Evolutionary conservation across 2,888 invertebrate species (phyloP), one percentile per base, ranked within the genome.

Genomic region (Acheta domesticus): DNA sequence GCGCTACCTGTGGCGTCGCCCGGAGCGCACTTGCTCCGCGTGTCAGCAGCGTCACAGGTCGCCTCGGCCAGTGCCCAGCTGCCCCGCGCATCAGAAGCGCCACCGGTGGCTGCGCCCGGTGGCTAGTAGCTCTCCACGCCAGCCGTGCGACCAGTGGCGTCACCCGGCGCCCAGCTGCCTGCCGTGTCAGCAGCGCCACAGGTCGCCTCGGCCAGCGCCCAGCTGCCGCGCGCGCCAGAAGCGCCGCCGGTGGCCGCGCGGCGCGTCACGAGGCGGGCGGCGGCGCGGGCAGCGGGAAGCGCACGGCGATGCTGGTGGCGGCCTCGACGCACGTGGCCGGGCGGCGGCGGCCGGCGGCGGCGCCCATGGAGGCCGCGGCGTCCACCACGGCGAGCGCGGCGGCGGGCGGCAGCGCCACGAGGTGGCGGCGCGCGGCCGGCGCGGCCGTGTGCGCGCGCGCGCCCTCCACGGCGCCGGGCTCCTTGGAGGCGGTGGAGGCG

Each of bases 121-220:
- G 50, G 1, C 5, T 5, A 2, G 5, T 4, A 0, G 3, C 5
- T 5, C 3, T 1, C 5, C 36, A 5, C 36, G 1, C 8, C 14
- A 14, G 11, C 11, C 3, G 16, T 3, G 62, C 4, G 1, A 36
- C 8, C 36, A 1, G 62, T n/a, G 16, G 14, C 62, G 14, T 8
- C n/a, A 14, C 62, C 16, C 14, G 11, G 0, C 8, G 62, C 62
- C 62, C 62, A 19, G 16, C 16, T 19, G 19, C 19, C 62, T 4
- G 5, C 4, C 62, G 14, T 11, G 2, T 3, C 4, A 62, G 14
- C 8, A 14, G n/a, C 62, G n/a, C 62, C 1, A 0, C 62, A 1
- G 5, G 16, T 2, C 5, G 62, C 62, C 11, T 3, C 4, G 12
- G 2, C 62, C 62, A 3, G 8, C 62, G 16, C 16, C 16, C 4